Evolutionary conservation across 1,140 invertebrate species (phyloP), one percentile per base, ranked within the genome.

Genomic region (Drosophila melanogaster): DNA sequence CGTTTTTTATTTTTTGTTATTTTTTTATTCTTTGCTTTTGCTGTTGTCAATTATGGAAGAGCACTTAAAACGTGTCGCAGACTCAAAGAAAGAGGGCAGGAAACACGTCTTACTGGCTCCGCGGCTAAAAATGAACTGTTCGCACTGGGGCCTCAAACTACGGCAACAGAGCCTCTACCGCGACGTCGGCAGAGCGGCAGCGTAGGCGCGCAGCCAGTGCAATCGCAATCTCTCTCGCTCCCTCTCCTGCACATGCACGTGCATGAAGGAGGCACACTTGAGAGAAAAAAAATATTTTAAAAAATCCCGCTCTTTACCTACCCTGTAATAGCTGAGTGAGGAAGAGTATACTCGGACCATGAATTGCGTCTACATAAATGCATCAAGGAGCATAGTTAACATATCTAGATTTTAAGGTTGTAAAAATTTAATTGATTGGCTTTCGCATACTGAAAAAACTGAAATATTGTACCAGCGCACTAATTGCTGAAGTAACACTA

Each of bases 51-150:
- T 71, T 65, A 64, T 56, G 44, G 65, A 53, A 77, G 90, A 91
- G 90, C 75, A 91, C 85, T 91, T 90, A 77, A 80, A 86, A 86
- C 87, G 81, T 79, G 81, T 50, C 47, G 78, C 78, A 75, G 77
- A 85, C 83, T 81, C 77, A 81, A 72, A 71, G 75, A 76, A 65
- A 73, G 61, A 62, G 66, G 69, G 80, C 84, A 89, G 79, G 66
- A 81, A 90, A 91, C 90, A 92, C 90, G 90, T 92, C 90, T 89
- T 90, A 91, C 89, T 92, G 79, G 90, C 90, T 92, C 89, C 90
- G 85, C 78, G 77, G 81, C 84, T 91, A 78, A 86, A 90, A 87
- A 77, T 85, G 83, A 84, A 80, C 66, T 89, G 62, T 70, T 35
- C 62, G 69, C 55, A 55, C 50, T 69, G 77, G 61, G 62, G 44